Evolutionary conservation across 2,113 vertebrate genomes (phyloP).

Genomic region (Cyanoramphus novaezelandiae): DNA sequence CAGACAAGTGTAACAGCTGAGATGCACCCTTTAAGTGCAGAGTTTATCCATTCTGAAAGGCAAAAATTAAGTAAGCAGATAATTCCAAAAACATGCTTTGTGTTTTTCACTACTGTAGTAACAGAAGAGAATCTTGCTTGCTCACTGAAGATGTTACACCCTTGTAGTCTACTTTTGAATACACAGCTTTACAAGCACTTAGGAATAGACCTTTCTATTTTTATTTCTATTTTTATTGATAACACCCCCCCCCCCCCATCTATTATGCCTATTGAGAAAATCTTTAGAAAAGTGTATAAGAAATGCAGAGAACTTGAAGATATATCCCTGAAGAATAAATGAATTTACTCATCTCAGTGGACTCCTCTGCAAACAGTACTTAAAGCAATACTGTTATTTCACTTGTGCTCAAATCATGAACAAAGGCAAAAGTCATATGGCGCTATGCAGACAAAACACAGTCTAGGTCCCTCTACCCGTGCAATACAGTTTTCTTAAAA

Average conservation of each 20-base stretch:
- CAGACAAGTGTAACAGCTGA: background rate
- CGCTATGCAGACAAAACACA: background rate
- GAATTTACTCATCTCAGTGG: background rate
- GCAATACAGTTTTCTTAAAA: background rate
- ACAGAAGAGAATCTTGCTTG: background rate
- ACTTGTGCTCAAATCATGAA: background rate
- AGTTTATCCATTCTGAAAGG: background rate
- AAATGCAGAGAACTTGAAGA: constrained; percentile 7
- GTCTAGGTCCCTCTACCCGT: background rate
- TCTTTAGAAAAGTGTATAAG: background rate
- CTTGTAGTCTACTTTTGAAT: background rate
- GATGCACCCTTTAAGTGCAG: background rate
- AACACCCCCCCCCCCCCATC: background rate
- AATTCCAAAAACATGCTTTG: background rate
- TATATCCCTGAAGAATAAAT: constrained; percentile 7
- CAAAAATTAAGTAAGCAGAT: background rate
- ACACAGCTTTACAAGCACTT: background rate
- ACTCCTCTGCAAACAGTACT: background rate
- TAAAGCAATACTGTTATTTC: background rate
- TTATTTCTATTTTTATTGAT: background rate
- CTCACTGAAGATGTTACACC: background rate
- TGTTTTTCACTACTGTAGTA: background rate
- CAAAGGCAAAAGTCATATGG: background rate
- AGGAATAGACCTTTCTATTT: background rate
- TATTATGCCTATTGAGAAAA: background rate